Conservation (phyloP, 2,113 vertebrate species). For the Neodontobutis hainanensis region DNA sequence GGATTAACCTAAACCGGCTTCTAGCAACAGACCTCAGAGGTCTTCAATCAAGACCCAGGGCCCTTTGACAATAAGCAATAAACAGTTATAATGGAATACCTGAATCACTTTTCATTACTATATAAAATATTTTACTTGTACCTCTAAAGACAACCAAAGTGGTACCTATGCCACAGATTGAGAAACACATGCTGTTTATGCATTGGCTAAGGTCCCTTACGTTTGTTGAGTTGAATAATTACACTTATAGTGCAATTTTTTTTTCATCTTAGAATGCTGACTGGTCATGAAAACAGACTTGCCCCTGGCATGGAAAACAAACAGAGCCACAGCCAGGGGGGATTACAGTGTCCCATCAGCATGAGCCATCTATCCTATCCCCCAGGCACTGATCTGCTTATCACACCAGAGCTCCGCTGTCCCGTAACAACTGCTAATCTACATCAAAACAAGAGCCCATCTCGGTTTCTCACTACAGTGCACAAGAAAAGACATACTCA, state of each 20-base stretch:
- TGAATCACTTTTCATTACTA: no score
- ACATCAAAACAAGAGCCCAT: constrained; percentile 38
- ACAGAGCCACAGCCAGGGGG: neutral
- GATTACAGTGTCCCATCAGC: constrained; percentile 6
- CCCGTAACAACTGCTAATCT: constrained; percentile 37
- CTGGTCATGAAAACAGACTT: neutral
- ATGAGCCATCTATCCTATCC: neutral
- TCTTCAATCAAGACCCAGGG: no score
- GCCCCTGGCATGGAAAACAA: neutral
- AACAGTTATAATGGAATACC: no score
- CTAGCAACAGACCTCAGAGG: no score
- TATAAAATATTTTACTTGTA: no score
- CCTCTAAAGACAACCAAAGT: no score
- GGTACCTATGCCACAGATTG: no score
- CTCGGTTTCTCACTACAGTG: neutral
- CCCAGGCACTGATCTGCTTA: constrained; percentile 23
- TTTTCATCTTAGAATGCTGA: neutral
- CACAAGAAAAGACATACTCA: constrained; percentile 39
- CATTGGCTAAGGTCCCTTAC: no score
- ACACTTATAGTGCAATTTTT: neutral
- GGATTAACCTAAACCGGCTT: no score
- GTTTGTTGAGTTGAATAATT: no score
- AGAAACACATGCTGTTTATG: no score
- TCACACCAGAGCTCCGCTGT: constrained; percentile 10
- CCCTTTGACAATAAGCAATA: no score